phyloP scores from a whole-genome alignment of 2,797 vertebrate species.

The Tinamus major region DNA sequence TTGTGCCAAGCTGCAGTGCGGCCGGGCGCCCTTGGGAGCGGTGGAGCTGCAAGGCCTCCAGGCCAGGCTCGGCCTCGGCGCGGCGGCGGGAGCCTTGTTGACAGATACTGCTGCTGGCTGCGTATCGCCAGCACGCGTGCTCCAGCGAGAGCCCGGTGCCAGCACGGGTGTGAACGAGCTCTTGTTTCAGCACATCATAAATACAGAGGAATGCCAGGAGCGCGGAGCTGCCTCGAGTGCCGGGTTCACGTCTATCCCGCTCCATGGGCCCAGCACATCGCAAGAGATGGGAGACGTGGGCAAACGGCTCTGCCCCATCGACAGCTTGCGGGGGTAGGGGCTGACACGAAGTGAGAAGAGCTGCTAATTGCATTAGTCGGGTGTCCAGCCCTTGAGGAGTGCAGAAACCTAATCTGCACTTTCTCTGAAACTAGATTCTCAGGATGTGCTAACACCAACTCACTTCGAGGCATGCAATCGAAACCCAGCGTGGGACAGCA shows the following conservation, averaged over 20 bases:
- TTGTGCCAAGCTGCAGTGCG: not conserved
- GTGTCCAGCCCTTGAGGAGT: conserved; percentile 29
- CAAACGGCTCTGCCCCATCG: not conserved
- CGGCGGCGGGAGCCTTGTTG: not conserved
- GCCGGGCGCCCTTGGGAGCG: not conserved
- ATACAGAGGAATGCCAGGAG: conserved; percentile 14
- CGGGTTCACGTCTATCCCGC: not conserved
- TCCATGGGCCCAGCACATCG: not conserved
- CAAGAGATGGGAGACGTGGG: accelerated
- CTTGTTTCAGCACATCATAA: conserved; percentile 33
- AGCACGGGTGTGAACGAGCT: conserved; percentile 54
- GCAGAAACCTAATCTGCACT: conserved; percentile 62
- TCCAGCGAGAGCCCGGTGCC: not conserved
- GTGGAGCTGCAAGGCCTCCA: not conserved
- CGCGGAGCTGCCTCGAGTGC: not conserved
- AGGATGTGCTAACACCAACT: conserved; percentile 7
- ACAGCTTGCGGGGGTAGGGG: not conserved
- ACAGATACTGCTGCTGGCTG: conserved; percentile 52
- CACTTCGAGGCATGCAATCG: not conserved
- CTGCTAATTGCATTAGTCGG: not conserved
- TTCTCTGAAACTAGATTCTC: conserved; percentile 73
- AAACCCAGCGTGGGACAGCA: not conserved
- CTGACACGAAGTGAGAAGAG: accelerated
- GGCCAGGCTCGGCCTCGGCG: conserved; percentile 12
- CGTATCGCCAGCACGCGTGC: not conserved